Percentiles rank a stretch among this genome's conserved stretches.
phyloP scores from a whole-genome alignment of 2,888 invertebrate species.

The Diarsia brunnea region DNA sequence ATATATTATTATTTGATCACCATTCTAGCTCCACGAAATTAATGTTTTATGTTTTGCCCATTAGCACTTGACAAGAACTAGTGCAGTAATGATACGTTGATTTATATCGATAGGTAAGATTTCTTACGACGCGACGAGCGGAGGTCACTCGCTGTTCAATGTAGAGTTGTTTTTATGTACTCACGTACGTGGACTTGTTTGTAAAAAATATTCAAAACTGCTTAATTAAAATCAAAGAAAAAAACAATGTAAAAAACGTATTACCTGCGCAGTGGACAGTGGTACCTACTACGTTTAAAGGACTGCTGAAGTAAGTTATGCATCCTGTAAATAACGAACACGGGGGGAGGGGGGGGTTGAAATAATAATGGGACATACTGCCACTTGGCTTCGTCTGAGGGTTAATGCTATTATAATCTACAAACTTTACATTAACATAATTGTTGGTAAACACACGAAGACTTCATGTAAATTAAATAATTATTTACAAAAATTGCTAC shows the following conservation, averaged over 20 bases:
- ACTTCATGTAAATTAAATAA: neutral
- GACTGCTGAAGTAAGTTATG: neutral
- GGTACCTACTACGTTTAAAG: neutral
- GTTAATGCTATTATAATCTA: neutral
- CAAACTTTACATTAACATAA: neutral
- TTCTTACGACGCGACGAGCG: constrained; percentile 6
- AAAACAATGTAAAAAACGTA: constrained; percentile 12
- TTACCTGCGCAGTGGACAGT: neutral
- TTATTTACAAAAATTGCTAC: neutral
- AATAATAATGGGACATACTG: neutral
- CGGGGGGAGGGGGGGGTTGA: too few relatives aligned
- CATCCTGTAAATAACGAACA: neutral
- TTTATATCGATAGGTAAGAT: constrained; percentile 47
- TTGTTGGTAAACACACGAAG: neutral
- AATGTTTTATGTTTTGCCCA: constrained; percentile 50
- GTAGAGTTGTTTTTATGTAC: constrained; percentile 48
- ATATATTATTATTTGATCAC: neutral
- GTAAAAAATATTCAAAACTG: constrained; percentile 37
- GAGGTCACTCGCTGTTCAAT: constrained; percentile 48
- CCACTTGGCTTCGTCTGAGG: neutral
- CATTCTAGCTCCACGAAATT: constrained; percentile 24
- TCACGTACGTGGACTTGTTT: constrained; percentile 8
- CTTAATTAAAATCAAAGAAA: constrained; percentile 10
- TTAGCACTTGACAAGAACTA: constrained; percentile 58
- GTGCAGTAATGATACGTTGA: constrained; percentile 58